Evolutionary conservation across 2,888 invertebrate genomes (phyloP).

Genomic region (Cryptocephalus primarius): DNA sequence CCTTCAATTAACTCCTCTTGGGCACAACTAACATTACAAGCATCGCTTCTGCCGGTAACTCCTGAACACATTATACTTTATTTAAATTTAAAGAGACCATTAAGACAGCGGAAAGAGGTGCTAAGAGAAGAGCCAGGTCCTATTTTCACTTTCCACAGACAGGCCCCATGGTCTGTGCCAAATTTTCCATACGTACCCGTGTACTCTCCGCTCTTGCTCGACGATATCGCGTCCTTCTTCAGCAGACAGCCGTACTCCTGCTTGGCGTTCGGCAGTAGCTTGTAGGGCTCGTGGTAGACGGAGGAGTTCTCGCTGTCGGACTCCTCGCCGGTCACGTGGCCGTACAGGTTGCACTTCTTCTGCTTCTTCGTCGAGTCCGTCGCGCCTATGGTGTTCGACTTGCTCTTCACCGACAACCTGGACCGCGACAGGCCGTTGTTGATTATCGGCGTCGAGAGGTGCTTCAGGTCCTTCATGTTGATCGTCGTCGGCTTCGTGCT

Average conservation of each 20-base stretch:
- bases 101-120: no score
- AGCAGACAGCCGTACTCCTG: conserved; percentile 42
- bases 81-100: no score
- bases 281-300: conserved; percentile 47
- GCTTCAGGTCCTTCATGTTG: conserved; percentile 47
- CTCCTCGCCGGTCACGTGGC: conserved; percentile 40
- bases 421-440: conserved; percentile 44
- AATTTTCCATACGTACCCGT: conserved; percentile 35
- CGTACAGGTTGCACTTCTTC: conserved; percentile 37
- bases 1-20: no score
- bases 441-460: conserved; percentile 46
- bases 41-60: no score
- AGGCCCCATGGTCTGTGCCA: no score
- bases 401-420: conserved; percentile 39
- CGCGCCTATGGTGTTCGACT: conserved; percentile 28
- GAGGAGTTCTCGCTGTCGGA: conserved; percentile 46
- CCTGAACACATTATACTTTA: no score
- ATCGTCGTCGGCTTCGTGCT: conserved; percentile 44
- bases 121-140: no score
- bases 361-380: conserved; percentile 30
- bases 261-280: conserved; percentile 40
- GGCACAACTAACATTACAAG: no score
- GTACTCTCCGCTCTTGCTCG: conserved; percentile 45
- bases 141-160: no score
- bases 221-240: conserved; percentile 39